These are phyloP conservation scores for Aptenodytes forsteri DNA, from an alignment of 2,113 vertebrate genomes.

Conservation along the genomic window DNA sequence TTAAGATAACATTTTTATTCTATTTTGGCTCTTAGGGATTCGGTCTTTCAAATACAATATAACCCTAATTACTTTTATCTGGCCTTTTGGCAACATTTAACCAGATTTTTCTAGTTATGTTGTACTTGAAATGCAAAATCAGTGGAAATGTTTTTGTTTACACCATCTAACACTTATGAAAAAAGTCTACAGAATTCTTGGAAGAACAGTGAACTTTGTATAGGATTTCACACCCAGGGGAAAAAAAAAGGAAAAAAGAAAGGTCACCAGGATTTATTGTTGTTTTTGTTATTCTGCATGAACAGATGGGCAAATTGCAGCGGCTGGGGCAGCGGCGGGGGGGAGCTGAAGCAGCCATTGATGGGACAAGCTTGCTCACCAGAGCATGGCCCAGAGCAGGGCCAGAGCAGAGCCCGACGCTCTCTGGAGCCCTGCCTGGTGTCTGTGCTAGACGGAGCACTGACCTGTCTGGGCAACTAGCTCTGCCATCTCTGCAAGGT, in stretches of 20 bases:
- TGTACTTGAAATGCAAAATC: neutral
- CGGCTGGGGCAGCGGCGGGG: fast-evolving
- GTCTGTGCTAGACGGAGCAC: neutral
- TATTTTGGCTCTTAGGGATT: neutral
- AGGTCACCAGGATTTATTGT: neutral
- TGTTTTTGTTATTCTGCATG: neutral
- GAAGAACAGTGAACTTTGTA: neutral
- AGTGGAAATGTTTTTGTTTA: neutral
- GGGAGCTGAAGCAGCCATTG: neutral
- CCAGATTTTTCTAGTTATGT: neutral
- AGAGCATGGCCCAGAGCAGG: neutral
- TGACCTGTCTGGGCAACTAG: neutral
- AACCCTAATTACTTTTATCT: neutral
- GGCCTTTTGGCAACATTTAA: neutral
- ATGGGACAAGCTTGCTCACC: neutral
- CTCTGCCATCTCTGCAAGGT: neutral
- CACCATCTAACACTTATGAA: neutral
- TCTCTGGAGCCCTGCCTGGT: neutral
- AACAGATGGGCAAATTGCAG: neutral
- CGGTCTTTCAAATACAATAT: neutral
- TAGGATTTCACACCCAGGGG: neutral
- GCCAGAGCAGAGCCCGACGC: neutral
- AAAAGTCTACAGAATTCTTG: neutral
- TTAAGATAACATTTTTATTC: neutral
- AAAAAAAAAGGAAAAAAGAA: neutral